phyloP scores from a whole-genome alignment of 2,888 invertebrate genomes.

The Germaria angustata region DNA sequence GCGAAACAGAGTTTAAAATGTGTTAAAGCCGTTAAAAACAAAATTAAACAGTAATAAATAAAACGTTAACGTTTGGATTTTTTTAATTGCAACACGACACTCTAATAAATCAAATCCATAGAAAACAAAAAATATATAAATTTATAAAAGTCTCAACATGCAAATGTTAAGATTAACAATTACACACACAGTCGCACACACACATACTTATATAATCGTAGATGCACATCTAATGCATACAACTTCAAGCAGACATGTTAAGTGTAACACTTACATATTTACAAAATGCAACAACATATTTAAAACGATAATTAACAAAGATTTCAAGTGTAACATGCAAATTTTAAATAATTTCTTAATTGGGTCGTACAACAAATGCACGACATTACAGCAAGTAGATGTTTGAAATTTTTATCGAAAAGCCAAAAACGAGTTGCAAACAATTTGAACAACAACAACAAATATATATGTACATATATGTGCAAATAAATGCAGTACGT shows the following conservation, averaged over 20 bases:
- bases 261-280: slow-evolving; percentile 26
- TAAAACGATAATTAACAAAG: slow-evolving; percentile 55
- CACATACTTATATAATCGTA: too few species aligned
- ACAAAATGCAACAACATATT: slow-evolving; percentile 50
- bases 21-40: slow-evolving; percentile 11
- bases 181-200: background rate
- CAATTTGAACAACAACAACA: background rate
- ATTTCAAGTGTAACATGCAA: slow-evolving; percentile 67
- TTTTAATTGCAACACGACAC: slow-evolving; percentile 39
- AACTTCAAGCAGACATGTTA: slow-evolving; percentile 20
- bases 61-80: slow-evolving; percentile 45
- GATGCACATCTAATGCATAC: background rate
- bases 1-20: slow-evolving; percentile 5
- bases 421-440: slow-evolving; percentile 2
- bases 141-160: slow-evolving; percentile 2
- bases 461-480: too few species aligned
- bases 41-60: background rate
- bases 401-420: slow-evolving; percentile 25
- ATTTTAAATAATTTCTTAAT: slow-evolving; percentile 58
- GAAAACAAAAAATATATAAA: background rate
- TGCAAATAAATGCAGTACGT: background rate
- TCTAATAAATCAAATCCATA: slow-evolving; percentile 40
- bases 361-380: slow-evolving; percentile 54
- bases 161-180: slow-evolving; percentile 13
- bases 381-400: slow-evolving; percentile 16